These are phyloP conservation scores for Sipha flava DNA, from an alignment of 1,140 invertebrate species.

Conservation along the genomic window DNA sequence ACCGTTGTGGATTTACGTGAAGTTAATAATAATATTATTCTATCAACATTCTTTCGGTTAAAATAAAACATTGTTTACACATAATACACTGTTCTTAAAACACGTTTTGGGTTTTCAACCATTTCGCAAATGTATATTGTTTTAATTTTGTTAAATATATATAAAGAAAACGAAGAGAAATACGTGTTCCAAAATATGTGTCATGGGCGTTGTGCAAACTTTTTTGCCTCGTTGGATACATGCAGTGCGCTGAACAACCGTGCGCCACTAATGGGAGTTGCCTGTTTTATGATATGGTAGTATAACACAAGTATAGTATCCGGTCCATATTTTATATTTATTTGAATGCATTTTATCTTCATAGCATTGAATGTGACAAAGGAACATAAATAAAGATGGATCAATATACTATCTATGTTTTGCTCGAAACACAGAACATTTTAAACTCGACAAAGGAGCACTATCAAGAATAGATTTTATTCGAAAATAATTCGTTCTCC, in stretches of 20 bases:
- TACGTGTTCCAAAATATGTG: neutral
- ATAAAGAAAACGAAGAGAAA: neutral
- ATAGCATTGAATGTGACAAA: neutral
- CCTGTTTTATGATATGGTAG: neutral
- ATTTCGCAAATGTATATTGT: neutral
- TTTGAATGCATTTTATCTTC: neutral
- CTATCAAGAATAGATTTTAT: too few species aligned
- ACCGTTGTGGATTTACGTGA: neutral
- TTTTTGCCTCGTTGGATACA: neutral
- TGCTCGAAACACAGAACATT: too few species aligned
- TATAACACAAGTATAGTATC: neutral
- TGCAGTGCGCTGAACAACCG: neutral
- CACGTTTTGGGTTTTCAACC: conserved; percentile 3
- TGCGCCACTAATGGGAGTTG: neutral
- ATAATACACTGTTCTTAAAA: neutral
- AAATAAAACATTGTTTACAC: conserved; percentile 18
- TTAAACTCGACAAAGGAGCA: too few species aligned
- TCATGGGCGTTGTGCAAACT: neutral
- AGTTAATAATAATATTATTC: conserved; percentile 14
- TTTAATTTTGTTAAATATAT: neutral
- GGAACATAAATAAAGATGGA: too few species aligned
- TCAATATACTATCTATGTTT: too few species aligned
- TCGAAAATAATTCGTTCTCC: too few species aligned
- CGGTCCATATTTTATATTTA: neutral
- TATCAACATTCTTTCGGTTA: neutral